A percentile compares a stretch with the other conserved stretches of the same genome.
Evolutionary conservation across 2,888 invertebrate genomes (phyloP).

Genomic region (Cephus sareptanus): DNA sequence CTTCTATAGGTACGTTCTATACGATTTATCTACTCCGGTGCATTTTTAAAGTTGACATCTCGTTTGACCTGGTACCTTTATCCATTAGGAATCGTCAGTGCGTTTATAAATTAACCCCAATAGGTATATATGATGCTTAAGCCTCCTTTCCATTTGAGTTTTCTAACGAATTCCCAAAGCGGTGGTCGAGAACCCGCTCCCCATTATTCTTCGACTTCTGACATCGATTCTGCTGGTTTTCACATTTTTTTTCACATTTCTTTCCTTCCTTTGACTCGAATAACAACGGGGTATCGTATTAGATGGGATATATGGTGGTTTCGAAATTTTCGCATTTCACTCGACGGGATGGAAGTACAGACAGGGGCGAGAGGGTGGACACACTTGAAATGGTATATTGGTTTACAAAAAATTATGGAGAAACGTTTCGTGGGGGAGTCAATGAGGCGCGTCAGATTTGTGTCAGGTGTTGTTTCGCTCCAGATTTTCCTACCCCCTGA

Average conservation of each 20-base stretch:
- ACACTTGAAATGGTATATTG: neutral
- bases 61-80: neutral
- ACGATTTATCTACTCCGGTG: neutral
- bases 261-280: neutral
- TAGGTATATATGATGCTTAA: neutral
- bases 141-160: neutral
- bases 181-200: no score
- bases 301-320: neutral
- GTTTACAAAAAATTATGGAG: neutral
- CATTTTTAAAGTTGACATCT: neutral
- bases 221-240: neutral
- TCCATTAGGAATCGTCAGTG: neutral
- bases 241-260: neutral
- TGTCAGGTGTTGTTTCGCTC: neutral
- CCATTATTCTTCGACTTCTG: neutral
- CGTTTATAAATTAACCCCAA: neutral
- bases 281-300: neutral
- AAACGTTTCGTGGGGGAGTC: neutral
- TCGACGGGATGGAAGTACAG: neutral
- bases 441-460: neutral
- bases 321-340: neutral
- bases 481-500: neutral
- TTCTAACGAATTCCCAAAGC: neutral
- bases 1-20: neutral
- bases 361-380: neutral